phyloP scores from a whole-genome alignment of 2,888 invertebrate genomes.

The Trissonchulus latispiculum region DNA sequence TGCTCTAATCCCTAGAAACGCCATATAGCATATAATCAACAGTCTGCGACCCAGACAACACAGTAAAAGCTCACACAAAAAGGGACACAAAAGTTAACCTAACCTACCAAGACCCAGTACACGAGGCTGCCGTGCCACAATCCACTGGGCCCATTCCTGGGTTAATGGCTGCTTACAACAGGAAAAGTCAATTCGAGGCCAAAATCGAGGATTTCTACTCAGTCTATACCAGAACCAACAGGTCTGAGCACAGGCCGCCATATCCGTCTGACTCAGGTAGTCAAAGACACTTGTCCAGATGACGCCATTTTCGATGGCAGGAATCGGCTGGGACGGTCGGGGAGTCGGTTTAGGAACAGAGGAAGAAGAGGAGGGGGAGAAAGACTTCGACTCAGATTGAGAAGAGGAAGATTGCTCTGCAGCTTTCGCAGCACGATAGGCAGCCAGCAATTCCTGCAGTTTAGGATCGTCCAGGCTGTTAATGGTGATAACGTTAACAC shows the following conservation, averaged over 20 bases:
- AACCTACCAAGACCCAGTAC: neutral
- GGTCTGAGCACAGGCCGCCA: neutral
- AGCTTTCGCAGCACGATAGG: no score
- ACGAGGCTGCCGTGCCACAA: neutral
- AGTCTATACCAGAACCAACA: neutral
- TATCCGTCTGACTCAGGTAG: neutral
- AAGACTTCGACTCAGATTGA: neutral
- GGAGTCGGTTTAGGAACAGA: neutral
- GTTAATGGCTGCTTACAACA: neutral
- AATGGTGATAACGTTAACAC: neutral
- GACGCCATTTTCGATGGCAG: neutral
- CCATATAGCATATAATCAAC: neutral
- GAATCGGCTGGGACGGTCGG: neutral
- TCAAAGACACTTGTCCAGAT: neutral
- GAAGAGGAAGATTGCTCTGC: neutral
- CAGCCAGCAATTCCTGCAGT: neutral
- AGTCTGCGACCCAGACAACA: no score
- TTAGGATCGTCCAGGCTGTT: neutral
- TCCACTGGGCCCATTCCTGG: neutral
- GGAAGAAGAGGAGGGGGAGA: neutral
- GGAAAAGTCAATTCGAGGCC: neutral
- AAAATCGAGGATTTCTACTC: neutral
- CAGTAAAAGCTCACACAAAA: neutral
- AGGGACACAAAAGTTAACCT: neutral
- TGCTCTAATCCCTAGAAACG: neutral